phyloP scores from a whole-genome alignment of 2,888 invertebrate species.

The Saturnia pavonia region DNA sequence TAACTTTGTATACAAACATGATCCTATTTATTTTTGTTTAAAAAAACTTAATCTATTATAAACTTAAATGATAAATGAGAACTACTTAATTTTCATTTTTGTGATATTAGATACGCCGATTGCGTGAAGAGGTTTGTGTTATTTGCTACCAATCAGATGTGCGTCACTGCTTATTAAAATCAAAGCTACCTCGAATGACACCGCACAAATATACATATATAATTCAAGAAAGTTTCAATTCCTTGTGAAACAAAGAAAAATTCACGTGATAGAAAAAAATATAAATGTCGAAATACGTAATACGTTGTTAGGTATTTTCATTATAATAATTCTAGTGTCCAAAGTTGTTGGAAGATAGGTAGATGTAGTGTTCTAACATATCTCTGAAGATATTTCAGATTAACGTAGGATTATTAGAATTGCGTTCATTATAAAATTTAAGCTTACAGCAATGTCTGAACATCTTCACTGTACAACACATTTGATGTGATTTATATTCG shows the following conservation, averaged over 20 bases:
- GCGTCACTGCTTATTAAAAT: neutral
- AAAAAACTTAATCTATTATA: neutral
- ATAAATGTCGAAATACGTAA: neutral
- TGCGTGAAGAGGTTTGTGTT: neutral
- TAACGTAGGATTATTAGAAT: neutral
- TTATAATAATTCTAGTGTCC: conserved; percentile 3
- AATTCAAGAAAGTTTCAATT: neutral
- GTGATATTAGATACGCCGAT: conserved; percentile 1
- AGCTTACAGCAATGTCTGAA: neutral
- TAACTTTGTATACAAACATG: neutral
- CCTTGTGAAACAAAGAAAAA: neutral
- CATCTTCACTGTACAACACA: neutral
- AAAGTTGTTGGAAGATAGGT: neutral
- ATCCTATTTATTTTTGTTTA: neutral
- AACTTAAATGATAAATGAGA: neutral
- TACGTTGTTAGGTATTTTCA: conserved; percentile 2
- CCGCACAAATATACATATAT: neutral
- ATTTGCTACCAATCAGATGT: neutral
- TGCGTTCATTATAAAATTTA: neutral
- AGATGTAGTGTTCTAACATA: neutral
- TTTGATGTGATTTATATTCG: neutral
- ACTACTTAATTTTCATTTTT: neutral
- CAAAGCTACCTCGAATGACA: neutral
- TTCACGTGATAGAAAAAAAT: neutral
- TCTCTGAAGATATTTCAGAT: conserved; percentile 1